A percentile compares a stretch with the other conserved stretches of the same genome.
Conservation (phyloP, 2,113 vertebrate genomes). For the Grammomys surdaster region DNA sequence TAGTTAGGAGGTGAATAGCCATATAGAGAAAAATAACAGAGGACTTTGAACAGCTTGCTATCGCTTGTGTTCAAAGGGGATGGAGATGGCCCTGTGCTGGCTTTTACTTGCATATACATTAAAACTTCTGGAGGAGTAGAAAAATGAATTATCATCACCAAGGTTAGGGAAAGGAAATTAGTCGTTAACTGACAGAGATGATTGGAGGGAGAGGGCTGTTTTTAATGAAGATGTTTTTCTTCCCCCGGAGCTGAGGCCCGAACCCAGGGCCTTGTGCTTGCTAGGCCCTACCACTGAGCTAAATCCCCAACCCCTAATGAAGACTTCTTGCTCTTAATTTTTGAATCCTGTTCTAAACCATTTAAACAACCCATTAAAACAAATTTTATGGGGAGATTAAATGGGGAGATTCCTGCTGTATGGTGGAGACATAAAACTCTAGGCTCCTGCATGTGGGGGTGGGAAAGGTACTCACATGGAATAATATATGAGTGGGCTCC, state of each 20-base stretch:
- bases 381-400: too few species aligned
- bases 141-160: background rate
- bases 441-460: background rate
- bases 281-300: too few species aligned
- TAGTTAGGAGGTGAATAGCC: background rate
- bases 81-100: background rate
- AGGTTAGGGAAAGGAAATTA: background rate
- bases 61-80: background rate
- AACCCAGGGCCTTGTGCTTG: too few species aligned
- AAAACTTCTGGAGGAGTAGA: background rate
- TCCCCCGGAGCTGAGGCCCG: too few species aligned
- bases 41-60: background rate
- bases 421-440: background rate
- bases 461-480: background rate
- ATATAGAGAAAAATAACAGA: background rate
- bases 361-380: background rate
- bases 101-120: background rate
- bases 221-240: background rate
- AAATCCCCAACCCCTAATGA: background rate
- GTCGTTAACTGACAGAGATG: background rate
- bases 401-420: background rate
- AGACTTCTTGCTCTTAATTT: background rate
- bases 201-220: background rate
- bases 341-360: background rate
- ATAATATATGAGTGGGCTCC: background rate